Evolutionary conservation across 1,140 invertebrate genomes (phyloP), one percentile per base, ranked within the genome.

Genomic region (Euwallacea similis): DNA sequence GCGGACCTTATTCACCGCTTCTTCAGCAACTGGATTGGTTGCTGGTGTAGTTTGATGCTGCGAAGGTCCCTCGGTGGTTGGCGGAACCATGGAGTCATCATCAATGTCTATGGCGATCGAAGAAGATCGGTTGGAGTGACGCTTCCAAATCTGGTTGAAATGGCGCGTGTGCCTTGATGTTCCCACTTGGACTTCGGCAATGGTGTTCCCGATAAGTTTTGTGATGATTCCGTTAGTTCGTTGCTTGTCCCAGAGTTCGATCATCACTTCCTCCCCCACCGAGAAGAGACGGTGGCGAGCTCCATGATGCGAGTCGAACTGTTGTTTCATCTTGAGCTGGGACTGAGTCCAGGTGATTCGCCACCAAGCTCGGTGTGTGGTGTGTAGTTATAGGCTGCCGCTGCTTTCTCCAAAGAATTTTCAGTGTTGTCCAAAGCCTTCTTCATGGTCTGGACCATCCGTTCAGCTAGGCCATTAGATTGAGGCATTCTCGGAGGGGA

Each of bases 401-500:
- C 46, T 8, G n/a, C 46, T 47, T 7, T 47, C 7, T 47, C 46
- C 7, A 47, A n/a, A n/a, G 7, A 8, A n/a, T n/a, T n/a, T n/a
- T 7, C 7, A 8, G 46, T 8, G 46, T 7, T n/a, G 46, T 47
- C 46, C 7, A n/a, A n/a, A 47, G 46, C 46, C 46, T 47, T 47
- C 46, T 47, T 47, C 7, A 47, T n/a, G 7, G 46, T 47, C n/a
- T 47, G 46, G 7, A 47, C 46, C 46, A 47, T 47, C 46, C 7
- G 46, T n/a, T 47, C 46, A n/a, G 46, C 7, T 47, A n/a, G 46
- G n/a, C 46, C 46, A 47, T 47, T 47, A n/a, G 46, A 47, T n/a
- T 47, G 46, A n/a, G 46, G n/a, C 46, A 47, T 47, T 8, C 46
- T 7, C n/a, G 46, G 46, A 47, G 46, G 7, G n/a, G 7, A 47